These are phyloP conservation scores for Eleginops maclovinus DNA, from an alignment of 2,113 vertebrate genomes.

Conservation along the genomic window DNA sequence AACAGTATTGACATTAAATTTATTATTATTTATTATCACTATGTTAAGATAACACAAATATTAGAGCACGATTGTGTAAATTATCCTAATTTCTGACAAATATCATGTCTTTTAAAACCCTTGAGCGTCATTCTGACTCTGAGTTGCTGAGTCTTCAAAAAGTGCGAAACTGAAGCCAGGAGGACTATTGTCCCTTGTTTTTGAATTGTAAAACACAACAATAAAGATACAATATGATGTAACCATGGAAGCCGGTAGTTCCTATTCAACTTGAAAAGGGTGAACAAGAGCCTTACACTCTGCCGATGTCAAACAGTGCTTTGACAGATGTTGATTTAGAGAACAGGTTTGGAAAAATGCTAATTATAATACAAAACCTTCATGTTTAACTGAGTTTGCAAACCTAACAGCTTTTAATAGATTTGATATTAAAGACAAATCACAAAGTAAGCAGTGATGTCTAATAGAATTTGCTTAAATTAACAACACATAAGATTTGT, in stretches of 20 bases:
- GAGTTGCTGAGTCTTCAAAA: neutral
- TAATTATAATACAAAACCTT: neutral
- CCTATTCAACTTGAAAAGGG: neutral
- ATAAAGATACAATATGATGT: neutral
- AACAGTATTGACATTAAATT: neutral
- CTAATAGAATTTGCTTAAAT: neutral
- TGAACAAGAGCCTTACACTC: neutral
- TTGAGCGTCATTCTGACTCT: neutral
- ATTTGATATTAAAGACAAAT: neutral
- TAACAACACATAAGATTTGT: neutral
- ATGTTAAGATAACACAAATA: neutral
- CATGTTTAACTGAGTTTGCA: neutral
- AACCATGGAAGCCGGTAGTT: neutral
- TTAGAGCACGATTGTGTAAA: neutral
- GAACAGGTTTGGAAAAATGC: neutral
- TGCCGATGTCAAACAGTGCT: neutral
- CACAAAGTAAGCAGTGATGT: neutral
- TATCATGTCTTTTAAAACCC: neutral
- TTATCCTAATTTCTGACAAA: neutral
- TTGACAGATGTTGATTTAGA: neutral
- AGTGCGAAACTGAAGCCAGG: neutral
- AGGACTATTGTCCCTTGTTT: neutral
- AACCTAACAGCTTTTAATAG: neutral
- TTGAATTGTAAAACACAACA: conserved; percentile 2
- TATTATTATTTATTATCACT: neutral